A percentile compares a stretch with the other conserved stretches of the same genome.
These are phyloP conservation scores for Cichlasoma orientale DNA, from an alignment of 2,797 vertebrate genomes.

Conservation along the genomic window DNA sequence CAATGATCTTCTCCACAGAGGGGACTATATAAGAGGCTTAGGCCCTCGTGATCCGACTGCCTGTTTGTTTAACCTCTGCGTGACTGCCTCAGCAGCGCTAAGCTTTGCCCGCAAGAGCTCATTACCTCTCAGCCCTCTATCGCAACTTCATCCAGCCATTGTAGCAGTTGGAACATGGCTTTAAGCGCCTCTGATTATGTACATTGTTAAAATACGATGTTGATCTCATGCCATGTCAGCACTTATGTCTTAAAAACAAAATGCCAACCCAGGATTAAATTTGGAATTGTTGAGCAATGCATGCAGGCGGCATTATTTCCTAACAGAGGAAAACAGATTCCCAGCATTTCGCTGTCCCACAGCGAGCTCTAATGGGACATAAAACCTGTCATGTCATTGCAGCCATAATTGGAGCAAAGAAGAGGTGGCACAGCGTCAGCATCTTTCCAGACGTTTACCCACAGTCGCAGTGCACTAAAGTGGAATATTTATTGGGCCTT, in stretches of 20 bases:
- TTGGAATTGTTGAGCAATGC: conserved; percentile 26
- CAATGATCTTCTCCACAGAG: conserved; percentile 75
- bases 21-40: conserved; percentile 76
- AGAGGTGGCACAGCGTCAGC: conserved; percentile 43
- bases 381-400: conserved; percentile 46
- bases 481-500: conserved; percentile 67
- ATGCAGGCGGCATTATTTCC: conserved; percentile 2
- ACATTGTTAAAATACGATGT: conserved; percentile 17
- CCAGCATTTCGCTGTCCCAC: conserved; percentile 6
- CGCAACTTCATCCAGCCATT: conserved; percentile 21
- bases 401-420: conserved; percentile 37
- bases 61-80: conserved; percentile 78
- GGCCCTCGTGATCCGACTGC: conserved; percentile 69
- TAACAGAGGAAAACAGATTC: conserved; percentile 7
- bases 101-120: conserved; percentile 68
- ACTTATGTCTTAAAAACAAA: background rate
- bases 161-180: conserved; percentile 10
- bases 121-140: conserved; percentile 48
- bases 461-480: conserved; percentile 22
- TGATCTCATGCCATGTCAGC: background rate
- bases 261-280: background rate
- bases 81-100: conserved; percentile 57
- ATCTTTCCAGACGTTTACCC: conserved; percentile 46
- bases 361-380: conserved; percentile 34
- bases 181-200: conserved; percentile 18